Evolutionary conservation across 2,888 invertebrate species (phyloP).

Genomic region (Oligia strigilis): DNA sequence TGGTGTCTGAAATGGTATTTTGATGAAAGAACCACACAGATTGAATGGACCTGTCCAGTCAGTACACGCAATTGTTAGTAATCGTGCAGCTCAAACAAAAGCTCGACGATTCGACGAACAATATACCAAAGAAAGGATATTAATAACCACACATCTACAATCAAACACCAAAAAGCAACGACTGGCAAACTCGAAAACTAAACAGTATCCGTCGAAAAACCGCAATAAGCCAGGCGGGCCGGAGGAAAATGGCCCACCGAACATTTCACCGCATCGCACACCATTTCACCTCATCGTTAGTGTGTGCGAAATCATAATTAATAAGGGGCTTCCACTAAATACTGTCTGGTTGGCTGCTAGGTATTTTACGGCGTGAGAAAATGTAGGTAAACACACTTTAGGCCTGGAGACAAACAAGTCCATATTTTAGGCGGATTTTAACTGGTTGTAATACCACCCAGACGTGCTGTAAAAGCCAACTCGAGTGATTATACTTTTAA

Average conservation of each 20-base stretch:
- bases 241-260: conserved; percentile 1
- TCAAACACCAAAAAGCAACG: conserved; percentile 12
- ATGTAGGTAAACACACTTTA: too few relatives aligned
- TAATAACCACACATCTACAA: neutral
- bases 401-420: neutral
- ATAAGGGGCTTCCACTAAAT: conserved; percentile 31
- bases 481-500: neutral
- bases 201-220: conserved; percentile 36
- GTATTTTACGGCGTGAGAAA: neutral
- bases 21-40: too few relatives aligned
- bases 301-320: conserved; percentile 58
- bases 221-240: conserved; percentile 50
- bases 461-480: neutral
- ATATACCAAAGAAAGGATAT: too few relatives aligned
- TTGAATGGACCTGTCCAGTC: too few relatives aligned
- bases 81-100: too few relatives aligned
- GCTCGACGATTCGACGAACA: too few relatives aligned
- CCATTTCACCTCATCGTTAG: conserved; percentile 39
- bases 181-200: conserved; percentile 43
- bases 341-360: neutral
- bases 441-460: neutral
- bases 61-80: too few relatives aligned
- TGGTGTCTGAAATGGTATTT: too few relatives aligned
- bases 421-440: neutral
- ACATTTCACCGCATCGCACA: conserved; percentile 31